These are phyloP conservation scores for Thaleichthys pacificus DNA, from an alignment of 2,797 vertebrate genomes.

Conservation along the genomic window DNA sequence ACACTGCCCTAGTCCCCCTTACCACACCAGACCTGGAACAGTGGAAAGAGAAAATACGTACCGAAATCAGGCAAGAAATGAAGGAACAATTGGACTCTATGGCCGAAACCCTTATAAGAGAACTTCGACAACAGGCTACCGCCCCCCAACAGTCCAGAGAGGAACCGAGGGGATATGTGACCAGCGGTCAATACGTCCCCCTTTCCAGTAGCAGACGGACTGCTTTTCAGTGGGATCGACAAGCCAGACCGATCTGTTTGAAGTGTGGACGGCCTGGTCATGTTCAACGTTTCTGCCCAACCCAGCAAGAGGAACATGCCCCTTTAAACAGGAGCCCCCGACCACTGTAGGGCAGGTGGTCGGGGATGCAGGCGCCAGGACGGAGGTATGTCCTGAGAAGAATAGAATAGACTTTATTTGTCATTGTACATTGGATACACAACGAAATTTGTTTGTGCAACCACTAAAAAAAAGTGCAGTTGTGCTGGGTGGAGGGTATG, in stretches of 20 bases:
- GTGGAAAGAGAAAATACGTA: constrained; percentile 9
- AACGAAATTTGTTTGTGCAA: too few species aligned
- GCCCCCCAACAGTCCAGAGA: neutral
- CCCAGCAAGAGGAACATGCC: neutral
- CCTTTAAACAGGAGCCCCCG: neutral
- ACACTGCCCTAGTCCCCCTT: too few species aligned
- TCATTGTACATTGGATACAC: too few species aligned
- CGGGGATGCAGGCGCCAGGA: neutral
- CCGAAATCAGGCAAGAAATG: neutral
- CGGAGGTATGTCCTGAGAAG: neutral
- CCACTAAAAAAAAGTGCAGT: too few species aligned
- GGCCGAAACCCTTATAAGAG: neutral
- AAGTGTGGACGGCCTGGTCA: constrained; percentile 4
- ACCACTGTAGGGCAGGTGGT: neutral
- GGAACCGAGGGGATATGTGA: neutral
- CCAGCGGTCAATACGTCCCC: neutral
- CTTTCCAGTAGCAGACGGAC: neutral
- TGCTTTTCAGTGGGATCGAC: neutral
- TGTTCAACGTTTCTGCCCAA: neutral
- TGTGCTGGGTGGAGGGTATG: too few species aligned
- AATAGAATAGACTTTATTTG: too few species aligned
- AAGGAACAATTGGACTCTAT: neutral
- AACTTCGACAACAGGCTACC: neutral
- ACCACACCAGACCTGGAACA: neutral
- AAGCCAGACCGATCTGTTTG: constrained; percentile 5